Conservation (phyloP, 2,113 vertebrate species). For the Pipra filicauda region DNA sequence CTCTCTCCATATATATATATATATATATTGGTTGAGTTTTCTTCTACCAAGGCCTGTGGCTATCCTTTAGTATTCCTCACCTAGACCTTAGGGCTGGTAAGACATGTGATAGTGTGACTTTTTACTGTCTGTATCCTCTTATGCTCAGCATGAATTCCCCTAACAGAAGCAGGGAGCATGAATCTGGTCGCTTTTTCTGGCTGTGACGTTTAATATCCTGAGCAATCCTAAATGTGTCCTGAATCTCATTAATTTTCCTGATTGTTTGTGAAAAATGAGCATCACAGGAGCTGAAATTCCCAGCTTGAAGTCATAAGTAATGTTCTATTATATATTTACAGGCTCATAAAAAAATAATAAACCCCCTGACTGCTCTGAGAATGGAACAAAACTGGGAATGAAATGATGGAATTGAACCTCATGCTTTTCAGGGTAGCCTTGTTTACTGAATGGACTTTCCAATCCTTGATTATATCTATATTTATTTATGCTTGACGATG, state of each 20-base stretch:
- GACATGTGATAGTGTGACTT: not conserved
- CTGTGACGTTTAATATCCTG: accelerated
- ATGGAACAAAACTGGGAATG: not conserved
- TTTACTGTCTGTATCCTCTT: not conserved
- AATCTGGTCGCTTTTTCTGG: not conserved
- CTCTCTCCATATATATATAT: not conserved
- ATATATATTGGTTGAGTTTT: not conserved
- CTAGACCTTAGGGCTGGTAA: not conserved
- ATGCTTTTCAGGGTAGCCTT: not conserved
- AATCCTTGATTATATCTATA: not conserved
- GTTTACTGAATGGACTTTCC: not conserved
- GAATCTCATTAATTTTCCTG: not conserved
- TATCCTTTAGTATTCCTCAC: not conserved
- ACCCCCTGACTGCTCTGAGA: not conserved
- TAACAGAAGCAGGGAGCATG: not conserved
- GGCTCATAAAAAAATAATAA: not conserved
- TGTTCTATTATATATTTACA: not conserved
- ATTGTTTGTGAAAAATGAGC: not conserved
- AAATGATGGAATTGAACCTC: not conserved
- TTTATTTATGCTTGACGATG: not conserved
- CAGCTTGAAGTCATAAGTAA: not conserved
- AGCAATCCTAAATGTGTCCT: not conserved
- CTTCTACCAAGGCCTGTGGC: not conserved
- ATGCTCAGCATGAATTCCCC: not conserved
- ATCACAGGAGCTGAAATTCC: not conserved